A percentile compares a stretch with the other conserved stretches of the same genome.
phyloP scores from a whole-genome alignment of 2,113 vertebrate species.

The Mola mola region DNA sequence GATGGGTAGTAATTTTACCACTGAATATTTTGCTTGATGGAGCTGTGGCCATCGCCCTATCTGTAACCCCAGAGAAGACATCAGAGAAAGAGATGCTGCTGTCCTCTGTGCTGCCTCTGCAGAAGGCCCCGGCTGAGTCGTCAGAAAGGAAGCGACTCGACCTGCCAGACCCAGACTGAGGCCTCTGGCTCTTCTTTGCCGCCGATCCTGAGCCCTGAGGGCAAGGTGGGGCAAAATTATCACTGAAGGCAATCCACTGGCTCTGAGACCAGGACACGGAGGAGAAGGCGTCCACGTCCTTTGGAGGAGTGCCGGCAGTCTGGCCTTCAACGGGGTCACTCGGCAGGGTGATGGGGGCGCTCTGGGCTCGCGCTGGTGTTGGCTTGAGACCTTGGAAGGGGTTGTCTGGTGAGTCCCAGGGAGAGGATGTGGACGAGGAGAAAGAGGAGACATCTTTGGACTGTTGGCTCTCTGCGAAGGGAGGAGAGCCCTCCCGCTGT shows the following conservation, averaged over 20 bases:
- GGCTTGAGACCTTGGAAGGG: conserved; percentile 76
- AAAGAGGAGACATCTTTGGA: conserved; percentile 66
- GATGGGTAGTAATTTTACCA: conserved; percentile 75
- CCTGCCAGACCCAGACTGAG: conserved; percentile 61
- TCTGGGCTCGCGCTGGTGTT: conserved; percentile 73
- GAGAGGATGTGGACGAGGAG: conserved; percentile 75
- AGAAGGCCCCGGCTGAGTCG: conserved; percentile 76
- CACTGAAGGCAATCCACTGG: conserved; percentile 86
- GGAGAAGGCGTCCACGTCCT: conserved; percentile 68
- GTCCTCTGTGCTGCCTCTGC: conserved; percentile 70
- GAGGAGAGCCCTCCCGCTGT: conserved; percentile 71
- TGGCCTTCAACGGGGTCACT: conserved; percentile 44
- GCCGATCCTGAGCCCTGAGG: conserved; percentile 53
- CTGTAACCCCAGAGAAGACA: conserved; percentile 74
- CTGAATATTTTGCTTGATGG: conserved; percentile 76
- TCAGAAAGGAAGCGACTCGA: conserved; percentile 79
- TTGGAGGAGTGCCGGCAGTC: conserved; percentile 41
- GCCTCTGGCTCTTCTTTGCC: conserved; percentile 71
- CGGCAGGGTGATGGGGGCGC: conserved; percentile 76
- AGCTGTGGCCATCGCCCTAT: conserved; percentile 73
- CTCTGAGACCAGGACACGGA: conserved; percentile 79
- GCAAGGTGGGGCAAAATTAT: conserved; percentile 70
- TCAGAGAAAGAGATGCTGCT: conserved; percentile 58
- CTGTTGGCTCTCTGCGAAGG: conserved; percentile 44
- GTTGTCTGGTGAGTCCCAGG: conserved; percentile 78